Percentiles rank a stretch among this genome's conserved stretches.
phyloP scores from a whole-genome alignment of 2,888 invertebrate genomes.

The Epistrophe grossulariae region DNA sequence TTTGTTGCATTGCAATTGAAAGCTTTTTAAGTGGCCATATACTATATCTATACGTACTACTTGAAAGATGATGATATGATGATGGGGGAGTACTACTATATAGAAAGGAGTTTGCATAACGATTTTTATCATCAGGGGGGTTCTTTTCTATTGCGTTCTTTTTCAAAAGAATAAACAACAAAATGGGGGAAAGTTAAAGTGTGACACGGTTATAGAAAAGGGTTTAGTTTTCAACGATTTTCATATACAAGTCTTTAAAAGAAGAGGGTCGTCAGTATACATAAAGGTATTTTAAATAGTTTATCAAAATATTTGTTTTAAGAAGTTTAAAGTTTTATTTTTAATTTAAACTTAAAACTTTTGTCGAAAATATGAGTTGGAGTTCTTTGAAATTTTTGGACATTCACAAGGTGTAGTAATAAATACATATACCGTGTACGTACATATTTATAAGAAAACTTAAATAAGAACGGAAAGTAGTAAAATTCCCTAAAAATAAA shows the following conservation, averaged over 20 bases:
- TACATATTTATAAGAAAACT: no score
- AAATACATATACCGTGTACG: no score
- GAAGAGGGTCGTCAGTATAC: not conserved
- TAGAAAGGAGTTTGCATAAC: conserved; percentile 36
- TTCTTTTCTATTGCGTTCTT: not conserved
- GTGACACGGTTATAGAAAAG: conserved; percentile 40
- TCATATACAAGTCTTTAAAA: not conserved
- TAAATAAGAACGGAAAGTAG: no score
- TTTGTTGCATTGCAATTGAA: conserved; percentile 18
- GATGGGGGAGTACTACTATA: conserved; percentile 16
- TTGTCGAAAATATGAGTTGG: no score
- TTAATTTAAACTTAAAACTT: not conserved
- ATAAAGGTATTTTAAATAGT: not conserved
- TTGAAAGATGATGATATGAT: conserved; percentile 47
- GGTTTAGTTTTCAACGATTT: conserved; percentile 2
- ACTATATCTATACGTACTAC: not conserved
- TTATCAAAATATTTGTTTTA: not conserved
- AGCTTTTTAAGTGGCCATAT: conserved; percentile 49
- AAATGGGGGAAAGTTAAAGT: conserved; percentile 29
- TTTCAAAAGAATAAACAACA: not conserved
- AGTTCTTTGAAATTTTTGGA: no score
- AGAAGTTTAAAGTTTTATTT: not conserved
- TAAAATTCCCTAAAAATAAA: no score
- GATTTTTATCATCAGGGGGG: not conserved
- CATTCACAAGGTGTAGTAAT: no score